Evolutionary conservation across 1,140 invertebrate genomes (phyloP).

Genomic region (Argopecten irradians): DNA sequence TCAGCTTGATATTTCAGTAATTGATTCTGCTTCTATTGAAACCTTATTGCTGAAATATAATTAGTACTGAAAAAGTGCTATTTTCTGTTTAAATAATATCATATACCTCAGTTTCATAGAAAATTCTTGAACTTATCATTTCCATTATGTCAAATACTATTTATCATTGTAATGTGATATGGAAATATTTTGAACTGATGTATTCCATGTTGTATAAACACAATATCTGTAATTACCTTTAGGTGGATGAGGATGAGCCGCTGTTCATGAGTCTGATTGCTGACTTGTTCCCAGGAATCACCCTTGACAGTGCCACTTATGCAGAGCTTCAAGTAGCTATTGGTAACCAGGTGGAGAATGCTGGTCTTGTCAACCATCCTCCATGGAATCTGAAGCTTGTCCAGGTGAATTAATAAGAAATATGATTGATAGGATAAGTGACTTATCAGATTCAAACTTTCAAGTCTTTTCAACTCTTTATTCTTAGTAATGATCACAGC

Average conservation of each 20-base stretch:
- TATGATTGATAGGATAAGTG: no score
- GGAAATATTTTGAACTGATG: neutral
- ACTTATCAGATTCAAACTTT: no score
- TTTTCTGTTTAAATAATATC: neutral
- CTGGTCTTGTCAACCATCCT: constrained; percentile 90
- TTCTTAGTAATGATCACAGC: no score
- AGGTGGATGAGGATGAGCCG: constrained; percentile 95
- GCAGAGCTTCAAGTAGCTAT: constrained; percentile 80
- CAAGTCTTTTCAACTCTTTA: no score
- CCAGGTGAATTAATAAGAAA: constrained; percentile 80
- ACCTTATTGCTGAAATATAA: neutral
- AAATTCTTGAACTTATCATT: neutral
- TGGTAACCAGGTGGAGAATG: constrained; percentile 70
- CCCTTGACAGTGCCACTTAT: constrained; percentile 93
- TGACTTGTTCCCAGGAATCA: constrained; percentile 96
- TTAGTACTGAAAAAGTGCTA: neutral
- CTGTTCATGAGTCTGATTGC: constrained; percentile 96
- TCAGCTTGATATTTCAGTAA: neutral
- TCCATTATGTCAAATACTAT: neutral
- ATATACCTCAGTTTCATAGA: neutral
- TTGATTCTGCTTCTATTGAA: neutral
- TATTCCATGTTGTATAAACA: no score
- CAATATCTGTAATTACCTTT: neutral
- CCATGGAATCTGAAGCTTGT: constrained; percentile 97
- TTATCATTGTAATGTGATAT: neutral